These are phyloP conservation scores for Eueremaeus valkanovi DNA, from an alignment of 2,888 invertebrate genomes.

Conservation along the genomic window DNA sequence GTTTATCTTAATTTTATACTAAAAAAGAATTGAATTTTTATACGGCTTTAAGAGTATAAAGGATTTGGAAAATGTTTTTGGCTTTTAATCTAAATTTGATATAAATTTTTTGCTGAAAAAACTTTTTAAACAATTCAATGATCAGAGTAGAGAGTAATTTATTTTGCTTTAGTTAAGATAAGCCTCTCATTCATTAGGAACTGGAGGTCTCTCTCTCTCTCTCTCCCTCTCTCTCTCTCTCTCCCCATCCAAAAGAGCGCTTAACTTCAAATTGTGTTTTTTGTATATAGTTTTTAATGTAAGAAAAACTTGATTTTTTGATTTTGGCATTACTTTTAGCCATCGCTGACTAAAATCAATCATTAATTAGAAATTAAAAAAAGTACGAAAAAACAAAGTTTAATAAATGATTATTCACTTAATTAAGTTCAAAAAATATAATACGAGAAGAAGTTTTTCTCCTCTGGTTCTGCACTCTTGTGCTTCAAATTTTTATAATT, in stretches of 20 bases:
- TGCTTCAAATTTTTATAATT: constrained; percentile 14
- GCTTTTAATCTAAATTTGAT: constrained; percentile 18
- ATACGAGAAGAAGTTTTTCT: too few relatives aligned
- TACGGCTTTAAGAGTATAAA: not conserved
- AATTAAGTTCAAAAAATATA: constrained; percentile 3
- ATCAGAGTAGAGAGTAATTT: not conserved
- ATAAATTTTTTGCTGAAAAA: constrained; percentile 2
- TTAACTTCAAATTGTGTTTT: not conserved
- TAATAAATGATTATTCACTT: constrained; percentile 4
- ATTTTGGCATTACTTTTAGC: not conserved
- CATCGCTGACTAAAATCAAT: constrained; percentile 5
- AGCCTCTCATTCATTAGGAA: not conserved
- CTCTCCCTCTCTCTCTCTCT: too few relatives aligned
- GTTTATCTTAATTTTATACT: not conserved
- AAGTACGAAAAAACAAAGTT: not conserved
- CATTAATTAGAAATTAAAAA: constrained; percentile 31
- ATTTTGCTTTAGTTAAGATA: not conserved
- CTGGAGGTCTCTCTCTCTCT: too few relatives aligned
- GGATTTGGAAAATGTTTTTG: not conserved
- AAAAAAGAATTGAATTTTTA: not conserved
- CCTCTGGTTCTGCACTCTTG: not conserved
- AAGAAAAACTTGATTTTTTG: not conserved
- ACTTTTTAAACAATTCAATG: constrained; percentile 2
- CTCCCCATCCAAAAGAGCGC: not conserved
- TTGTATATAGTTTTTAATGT: not conserved